Evolutionary conservation across 1,140 invertebrate species (phyloP).

Genomic region (Hypothenemus hampei): DNA sequence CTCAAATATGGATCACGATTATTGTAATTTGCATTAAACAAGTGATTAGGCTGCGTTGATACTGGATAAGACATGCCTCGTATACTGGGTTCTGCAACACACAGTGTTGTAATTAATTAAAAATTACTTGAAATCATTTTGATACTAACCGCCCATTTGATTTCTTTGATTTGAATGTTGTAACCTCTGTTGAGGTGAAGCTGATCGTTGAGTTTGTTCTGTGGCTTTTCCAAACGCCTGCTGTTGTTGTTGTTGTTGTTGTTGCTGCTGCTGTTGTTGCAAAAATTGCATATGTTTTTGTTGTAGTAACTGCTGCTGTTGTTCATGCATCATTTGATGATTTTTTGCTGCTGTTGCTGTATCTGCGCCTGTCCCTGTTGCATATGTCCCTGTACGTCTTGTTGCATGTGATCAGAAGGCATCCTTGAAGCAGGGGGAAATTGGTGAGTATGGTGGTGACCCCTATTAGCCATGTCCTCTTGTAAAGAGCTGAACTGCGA

Average conservation of each 20-base stretch:
- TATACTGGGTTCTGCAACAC: background rate
- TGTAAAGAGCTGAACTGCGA: slow-evolving; percentile 22
- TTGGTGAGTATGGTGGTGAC: too few relatives aligned
- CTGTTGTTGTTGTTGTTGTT: slow-evolving; percentile 1
- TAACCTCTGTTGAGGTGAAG: background rate
- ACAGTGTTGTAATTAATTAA: too few relatives aligned
- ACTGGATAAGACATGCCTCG: slow-evolving; percentile 9
- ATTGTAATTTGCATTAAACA: slow-evolving; percentile 2
- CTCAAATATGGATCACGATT: slow-evolving; percentile 28
- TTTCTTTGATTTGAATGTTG: too few relatives aligned
- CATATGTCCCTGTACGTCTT: background rate
- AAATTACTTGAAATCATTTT: background rate
- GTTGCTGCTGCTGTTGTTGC: slow-evolving; percentile 3
- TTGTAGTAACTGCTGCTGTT: background rate
- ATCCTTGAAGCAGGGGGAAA: too few relatives aligned
- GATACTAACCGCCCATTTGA: background rate
- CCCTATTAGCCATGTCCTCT: slow-evolving; percentile 26
- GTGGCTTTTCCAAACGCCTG: too few relatives aligned
- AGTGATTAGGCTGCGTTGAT: background rate
- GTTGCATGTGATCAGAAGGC: background rate
- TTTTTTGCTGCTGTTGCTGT: slow-evolving; percentile 7
- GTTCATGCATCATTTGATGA: background rate
- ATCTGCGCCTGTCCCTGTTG: slow-evolving; percentile 1
- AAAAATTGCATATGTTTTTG: background rate
- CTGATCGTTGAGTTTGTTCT: background rate